phyloP scores from a whole-genome alignment of 2,888 invertebrate genomes.

The Drosophila buzzatii region DNA sequence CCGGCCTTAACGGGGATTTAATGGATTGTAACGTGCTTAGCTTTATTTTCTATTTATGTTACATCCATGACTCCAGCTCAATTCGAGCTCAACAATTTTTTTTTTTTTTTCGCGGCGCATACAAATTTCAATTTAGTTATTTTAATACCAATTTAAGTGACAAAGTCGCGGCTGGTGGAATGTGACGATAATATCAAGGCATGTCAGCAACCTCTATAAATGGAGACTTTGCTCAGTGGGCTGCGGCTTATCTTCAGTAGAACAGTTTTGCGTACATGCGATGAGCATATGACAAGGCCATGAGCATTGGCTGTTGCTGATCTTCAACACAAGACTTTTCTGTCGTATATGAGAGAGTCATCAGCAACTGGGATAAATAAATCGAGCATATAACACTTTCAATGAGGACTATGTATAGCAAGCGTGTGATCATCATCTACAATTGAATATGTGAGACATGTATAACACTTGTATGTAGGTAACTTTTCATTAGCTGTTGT shows the following conservation, averaged over 20 bases:
- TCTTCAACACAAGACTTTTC: neutral
- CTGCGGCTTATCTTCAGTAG: conserved; percentile 3
- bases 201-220: conserved; percentile 37
- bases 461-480: neutral
- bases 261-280: conserved; percentile 1
- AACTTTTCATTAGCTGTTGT: neutral
- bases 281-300: conserved; percentile 3
- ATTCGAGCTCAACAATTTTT: conserved; percentile 4
- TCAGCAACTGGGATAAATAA: neutral
- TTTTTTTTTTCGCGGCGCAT: conserved; percentile 43
- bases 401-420: too few relatives aligned
- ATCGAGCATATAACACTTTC: neutral
- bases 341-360: conserved; percentile 25
- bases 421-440: neutral
- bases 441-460: neutral
- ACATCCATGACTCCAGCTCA: conserved; percentile 30
- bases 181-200: conserved; percentile 48
- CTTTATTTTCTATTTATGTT: conserved; percentile 1
- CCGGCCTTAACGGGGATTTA: conserved; percentile 1
- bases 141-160: conserved; percentile 72
- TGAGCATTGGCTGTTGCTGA: neutral
- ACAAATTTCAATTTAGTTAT: conserved; percentile 59
- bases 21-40: neutral
- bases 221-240: neutral
- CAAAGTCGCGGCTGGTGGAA: conserved; percentile 38